Base-by-base conservation (phyloP, 1,140 invertebrate genomes). In the Drosophila pallidifrons region DNA sequence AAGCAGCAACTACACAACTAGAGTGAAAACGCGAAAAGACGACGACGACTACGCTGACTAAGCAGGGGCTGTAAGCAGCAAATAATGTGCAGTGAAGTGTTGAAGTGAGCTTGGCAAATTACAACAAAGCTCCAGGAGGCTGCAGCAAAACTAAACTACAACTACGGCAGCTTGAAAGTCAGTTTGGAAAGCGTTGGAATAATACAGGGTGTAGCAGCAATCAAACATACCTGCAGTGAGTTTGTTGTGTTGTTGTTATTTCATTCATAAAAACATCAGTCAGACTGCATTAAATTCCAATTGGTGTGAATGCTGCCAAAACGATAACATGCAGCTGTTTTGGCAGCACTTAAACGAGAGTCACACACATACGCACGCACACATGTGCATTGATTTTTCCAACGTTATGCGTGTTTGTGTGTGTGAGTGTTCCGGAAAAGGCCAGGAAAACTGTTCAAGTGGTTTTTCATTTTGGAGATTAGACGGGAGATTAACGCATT, bases 331-430 rank as follows among this genome's bases (percentile, higher is more conserved):
- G 73, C 77, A 79, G 67, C 73, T 76, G 77, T 76, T 76, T 79
- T 76, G 67, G 49, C 57, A 58, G 64, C 45, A 68, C 54, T 55
- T 67, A 58, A 38, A 11, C 35, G 7, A 32, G n/a, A n/a, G 15
- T 30, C 61, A 30, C 57, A 66, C n/a, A 49, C 59, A 65, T 55
- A 63, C 45, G 32, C 59, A 66, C 77, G 57, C 70, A 83, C 77
- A 87, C 83, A 88, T 68, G 52, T 71, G 67, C 82, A 86, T 87
- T 87, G 83, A 87, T 87, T 87, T 87, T 88, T 87, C 83, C 83
- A 87, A 80, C 77, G 75, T 52, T 49, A 8, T 51, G 15, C 54
- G 35, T 61, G 46, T 61, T 58, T 58, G 32, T 66, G 58, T 72
- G 60, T 68, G 46, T 41, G 30, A 61, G 59, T 47, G 45, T 77